phyloP scores from a whole-genome alignment of 2,797 vertebrate genomes.

The Eospalax fontanierii region DNA sequence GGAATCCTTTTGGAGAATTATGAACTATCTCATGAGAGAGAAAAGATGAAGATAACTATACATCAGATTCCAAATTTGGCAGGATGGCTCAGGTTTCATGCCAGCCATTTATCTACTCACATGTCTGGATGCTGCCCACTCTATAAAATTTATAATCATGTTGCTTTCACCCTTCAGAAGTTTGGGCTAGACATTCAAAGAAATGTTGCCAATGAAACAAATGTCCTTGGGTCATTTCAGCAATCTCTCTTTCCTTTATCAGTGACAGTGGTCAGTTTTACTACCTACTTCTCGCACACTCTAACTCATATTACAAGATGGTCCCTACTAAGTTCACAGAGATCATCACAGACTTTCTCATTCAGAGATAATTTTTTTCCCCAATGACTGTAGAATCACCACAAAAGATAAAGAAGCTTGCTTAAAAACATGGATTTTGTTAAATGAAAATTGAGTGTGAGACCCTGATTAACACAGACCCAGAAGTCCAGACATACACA shows the following conservation, averaged over 20 bases:
- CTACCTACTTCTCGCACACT: conserved; percentile 40
- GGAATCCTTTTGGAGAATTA: conserved; percentile 21
- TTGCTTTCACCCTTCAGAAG: conserved; percentile 58
- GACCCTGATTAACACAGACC: not conserved
- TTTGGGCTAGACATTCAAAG: conserved; percentile 60
- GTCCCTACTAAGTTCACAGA: conserved; percentile 53
- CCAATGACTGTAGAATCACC: conserved; percentile 5
- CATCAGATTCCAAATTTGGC: conserved; percentile 67
- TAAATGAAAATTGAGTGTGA: conserved; percentile 31
- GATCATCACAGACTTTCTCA: conserved; percentile 33
- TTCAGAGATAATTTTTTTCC: not conserved
- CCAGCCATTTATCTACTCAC: conserved; percentile 52
- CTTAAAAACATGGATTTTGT: conserved; percentile 39
- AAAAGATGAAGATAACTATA: conserved; percentile 46
- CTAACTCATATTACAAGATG: conserved; percentile 72
- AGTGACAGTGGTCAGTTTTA: conserved; percentile 62
- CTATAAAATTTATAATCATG: conserved; percentile 68
- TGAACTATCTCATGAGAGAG: not conserved
- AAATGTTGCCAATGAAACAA: conserved; percentile 68
- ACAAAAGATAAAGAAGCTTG: conserved; percentile 49
- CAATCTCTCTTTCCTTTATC: conserved; percentile 75
- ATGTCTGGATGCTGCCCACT: conserved; percentile 62
- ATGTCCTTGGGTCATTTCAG: conserved; percentile 67
- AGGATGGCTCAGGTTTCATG: not conserved
- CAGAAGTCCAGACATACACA: not conserved